A percentile compares a stretch with the other conserved stretches of the same genome.
Evolutionary conservation across 1,140 invertebrate species (phyloP).

Genomic region (Drosophila obscura): DNA sequence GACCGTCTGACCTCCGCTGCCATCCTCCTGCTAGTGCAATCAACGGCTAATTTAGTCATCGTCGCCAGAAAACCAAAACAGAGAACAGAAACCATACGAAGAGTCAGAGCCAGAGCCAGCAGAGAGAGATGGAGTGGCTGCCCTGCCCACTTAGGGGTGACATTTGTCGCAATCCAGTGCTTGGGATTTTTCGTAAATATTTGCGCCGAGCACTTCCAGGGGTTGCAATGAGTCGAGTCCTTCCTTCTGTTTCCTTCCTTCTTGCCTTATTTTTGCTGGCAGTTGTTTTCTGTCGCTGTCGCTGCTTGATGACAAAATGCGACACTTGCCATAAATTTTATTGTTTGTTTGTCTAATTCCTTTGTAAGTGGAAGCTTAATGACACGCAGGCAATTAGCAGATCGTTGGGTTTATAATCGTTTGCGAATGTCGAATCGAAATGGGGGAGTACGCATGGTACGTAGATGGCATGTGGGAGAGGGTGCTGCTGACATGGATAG

Average conservation of each 20-base stretch:
- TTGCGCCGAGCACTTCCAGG: constrained; percentile 45
- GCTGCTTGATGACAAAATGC: constrained; percentile 78
- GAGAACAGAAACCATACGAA: neutral
- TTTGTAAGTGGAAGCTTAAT: constrained; percentile 80
- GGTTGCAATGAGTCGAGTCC: constrained; percentile 25
- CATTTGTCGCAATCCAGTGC: constrained; percentile 31
- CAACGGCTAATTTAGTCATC: constrained; percentile 78
- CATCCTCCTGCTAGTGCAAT: constrained; percentile 39
- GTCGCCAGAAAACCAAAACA: constrained; percentile 25
- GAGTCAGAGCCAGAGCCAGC: constrained; percentile 4
- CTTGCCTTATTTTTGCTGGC: constrained; percentile 37
- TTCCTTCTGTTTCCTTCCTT: constrained; percentile 16
- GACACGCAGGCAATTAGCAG: constrained; percentile 82
- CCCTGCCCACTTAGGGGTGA: constrained; percentile 53
- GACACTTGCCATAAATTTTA: constrained; percentile 83
- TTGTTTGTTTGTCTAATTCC: constrained; percentile 79
- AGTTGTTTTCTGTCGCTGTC: constrained; percentile 61
- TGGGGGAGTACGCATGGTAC: neutral
- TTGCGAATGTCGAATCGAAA: neutral
- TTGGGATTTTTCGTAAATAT: constrained; percentile 67
- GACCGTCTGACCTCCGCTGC: constrained; percentile 2
- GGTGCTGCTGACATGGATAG: constrained; percentile 11
- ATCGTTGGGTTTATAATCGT: constrained; percentile 72
- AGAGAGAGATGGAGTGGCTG: constrained; percentile 4
- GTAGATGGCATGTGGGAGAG: neutral